These are phyloP conservation scores for Nothocercus julius DNA, from an alignment of 2,113 vertebrate species.

Conservation along the genomic window DNA sequence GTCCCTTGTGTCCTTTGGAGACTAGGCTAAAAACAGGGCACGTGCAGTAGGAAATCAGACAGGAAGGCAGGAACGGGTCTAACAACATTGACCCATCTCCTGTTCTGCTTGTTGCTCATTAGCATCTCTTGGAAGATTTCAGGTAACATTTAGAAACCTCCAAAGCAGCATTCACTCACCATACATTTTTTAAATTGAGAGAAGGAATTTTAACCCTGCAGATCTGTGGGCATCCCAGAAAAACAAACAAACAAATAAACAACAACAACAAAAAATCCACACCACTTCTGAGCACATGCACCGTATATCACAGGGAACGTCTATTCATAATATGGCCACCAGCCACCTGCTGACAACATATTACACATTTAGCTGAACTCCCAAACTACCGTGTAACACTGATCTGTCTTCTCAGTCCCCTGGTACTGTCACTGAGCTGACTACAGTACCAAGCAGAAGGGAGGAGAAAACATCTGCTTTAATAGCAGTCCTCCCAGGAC, in stretches of 20 bases:
- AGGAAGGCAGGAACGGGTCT: conserved; percentile 25
- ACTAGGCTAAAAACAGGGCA: conserved; percentile 2
- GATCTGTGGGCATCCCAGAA: background rate
- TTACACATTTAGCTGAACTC: background rate
- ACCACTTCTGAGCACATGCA: accelerated
- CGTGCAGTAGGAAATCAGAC: background rate
- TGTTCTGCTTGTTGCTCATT: background rate
- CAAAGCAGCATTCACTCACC: background rate
- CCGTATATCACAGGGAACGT: background rate
- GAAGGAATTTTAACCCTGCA: background rate
- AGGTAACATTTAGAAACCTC: conserved; percentile 27
- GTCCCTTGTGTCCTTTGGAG: conserved; percentile 1
- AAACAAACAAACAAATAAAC: too few relatives aligned
- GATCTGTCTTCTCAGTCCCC: background rate
- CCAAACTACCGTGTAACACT: accelerated
- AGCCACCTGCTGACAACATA: background rate
- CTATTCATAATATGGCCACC: background rate
- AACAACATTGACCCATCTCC: background rate
- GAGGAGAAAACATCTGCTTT: background rate
- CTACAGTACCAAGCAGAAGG: background rate
- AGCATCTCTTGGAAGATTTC: background rate
- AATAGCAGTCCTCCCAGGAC: background rate
- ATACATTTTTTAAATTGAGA: background rate
- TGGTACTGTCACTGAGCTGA: background rate
- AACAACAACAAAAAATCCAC: too few relatives aligned